Percentiles rank a stretch among this genome's conserved stretches.
phyloP scores from a whole-genome alignment of 2,888 invertebrate species.

The Atrina japonica region DNA sequence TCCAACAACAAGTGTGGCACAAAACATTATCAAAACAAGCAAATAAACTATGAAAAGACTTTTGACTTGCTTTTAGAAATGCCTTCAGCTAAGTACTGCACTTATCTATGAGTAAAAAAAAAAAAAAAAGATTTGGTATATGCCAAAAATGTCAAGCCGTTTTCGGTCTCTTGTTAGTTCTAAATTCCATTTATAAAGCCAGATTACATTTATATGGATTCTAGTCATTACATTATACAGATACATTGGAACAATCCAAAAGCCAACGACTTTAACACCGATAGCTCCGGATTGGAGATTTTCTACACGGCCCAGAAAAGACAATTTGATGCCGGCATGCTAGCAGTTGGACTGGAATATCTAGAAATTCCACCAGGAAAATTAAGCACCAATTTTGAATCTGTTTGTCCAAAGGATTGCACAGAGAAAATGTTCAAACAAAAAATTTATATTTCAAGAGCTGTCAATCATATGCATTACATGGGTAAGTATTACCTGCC shows the following conservation, averaged over 20 bases:
- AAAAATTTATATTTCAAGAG: slow-evolving; percentile 63
- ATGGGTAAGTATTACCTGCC: slow-evolving; percentile 55
- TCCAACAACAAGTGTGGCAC: too few species aligned
- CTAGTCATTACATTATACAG: too few species aligned
- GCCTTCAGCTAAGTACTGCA: too few species aligned
- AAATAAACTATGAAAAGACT: too few species aligned
- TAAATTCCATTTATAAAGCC: too few species aligned
- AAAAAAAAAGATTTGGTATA: too few species aligned
- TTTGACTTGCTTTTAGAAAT: too few species aligned
- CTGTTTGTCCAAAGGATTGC: slow-evolving; percentile 61
- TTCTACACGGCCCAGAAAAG: slow-evolving; percentile 47
- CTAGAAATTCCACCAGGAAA: slow-evolving; percentile 56
- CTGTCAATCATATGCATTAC: slow-evolving; percentile 73
- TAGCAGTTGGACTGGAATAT: slow-evolving; percentile 58
- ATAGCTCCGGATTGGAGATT: slow-evolving; percentile 53
- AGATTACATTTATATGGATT: too few species aligned
- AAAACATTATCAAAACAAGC: too few species aligned
- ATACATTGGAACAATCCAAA: slow-evolving; percentile 60
- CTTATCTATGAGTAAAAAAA: too few species aligned
- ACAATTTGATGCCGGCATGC: slow-evolving; percentile 53
- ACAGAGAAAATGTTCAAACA: slow-evolving; percentile 62
- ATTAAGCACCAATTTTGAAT: slow-evolving; percentile 40
- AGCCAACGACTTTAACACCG: slow-evolving; percentile 29
- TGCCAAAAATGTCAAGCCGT: too few species aligned
- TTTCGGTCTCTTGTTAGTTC: too few species aligned